phyloP scores from a whole-genome alignment of 2,797 vertebrate species.

The Coilia nasus region DNA sequence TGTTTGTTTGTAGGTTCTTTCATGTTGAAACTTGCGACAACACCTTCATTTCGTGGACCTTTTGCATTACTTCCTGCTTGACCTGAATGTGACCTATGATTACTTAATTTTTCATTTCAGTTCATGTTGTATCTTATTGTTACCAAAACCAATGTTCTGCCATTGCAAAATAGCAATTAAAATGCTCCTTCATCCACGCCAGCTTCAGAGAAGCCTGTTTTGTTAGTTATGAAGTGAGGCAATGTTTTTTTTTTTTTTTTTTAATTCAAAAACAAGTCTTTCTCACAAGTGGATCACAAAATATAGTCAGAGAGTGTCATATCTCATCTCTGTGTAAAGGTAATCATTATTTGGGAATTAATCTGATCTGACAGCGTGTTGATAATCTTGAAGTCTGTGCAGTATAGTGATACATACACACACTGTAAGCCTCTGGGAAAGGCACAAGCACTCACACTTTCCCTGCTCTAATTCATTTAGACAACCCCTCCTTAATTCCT shows the following conservation, averaged over 20 bases:
- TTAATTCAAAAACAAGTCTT: background rate
- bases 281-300: background rate
- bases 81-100: background rate
- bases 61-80: background rate
- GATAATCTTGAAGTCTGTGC: background rate
- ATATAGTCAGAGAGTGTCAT: background rate
- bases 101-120: background rate
- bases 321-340: background rate
- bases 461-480: background rate
- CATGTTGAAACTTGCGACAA: background rate
- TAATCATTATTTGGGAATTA: background rate
- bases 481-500: slow-evolving; percentile 74
- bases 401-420: background rate
- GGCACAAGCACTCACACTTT: background rate
- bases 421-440: slow-evolving; percentile 9
- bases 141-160: background rate
- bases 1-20: background rate
- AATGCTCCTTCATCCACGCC: background rate
- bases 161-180: background rate
- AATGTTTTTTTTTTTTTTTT: background rate
- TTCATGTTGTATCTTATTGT: background rate
- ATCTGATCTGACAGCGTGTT: background rate
- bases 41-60: background rate
- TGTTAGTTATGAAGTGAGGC: background rate
- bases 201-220: background rate